Percentiles rank a stretch among this genome's conserved stretches.
These are phyloP conservation scores for Heliconius melpomene DNA, from an alignment of 1,140 invertebrate genomes.

Conservation along the genomic window DNA sequence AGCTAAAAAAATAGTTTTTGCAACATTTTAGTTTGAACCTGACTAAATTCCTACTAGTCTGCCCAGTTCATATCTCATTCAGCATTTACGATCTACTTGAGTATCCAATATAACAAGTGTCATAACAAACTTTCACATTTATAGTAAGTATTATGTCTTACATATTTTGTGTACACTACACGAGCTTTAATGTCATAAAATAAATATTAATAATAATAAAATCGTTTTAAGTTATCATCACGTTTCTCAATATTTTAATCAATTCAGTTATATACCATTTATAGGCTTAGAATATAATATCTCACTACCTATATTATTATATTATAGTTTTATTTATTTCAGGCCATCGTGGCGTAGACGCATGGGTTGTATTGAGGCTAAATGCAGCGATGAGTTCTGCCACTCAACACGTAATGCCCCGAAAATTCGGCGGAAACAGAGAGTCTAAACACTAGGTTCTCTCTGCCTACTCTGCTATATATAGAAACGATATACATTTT, in stretches of 20 bases:
- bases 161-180: not conserved
- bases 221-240: not conserved
- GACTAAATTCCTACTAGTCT: not conserved
- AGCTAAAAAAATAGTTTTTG: too few species aligned
- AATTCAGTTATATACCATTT: not conserved
- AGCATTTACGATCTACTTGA: not conserved
- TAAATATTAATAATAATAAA: conserved; percentile 12
- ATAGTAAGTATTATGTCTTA: not conserved
- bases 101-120: conserved; percentile 6
- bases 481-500: too few species aligned
- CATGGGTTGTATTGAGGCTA: too few species aligned
- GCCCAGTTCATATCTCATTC: not conserved
- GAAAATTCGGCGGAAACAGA: not conserved
- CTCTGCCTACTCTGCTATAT: not conserved
- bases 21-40: not conserved
- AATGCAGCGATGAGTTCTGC: not conserved
- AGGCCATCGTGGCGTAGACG: too few species aligned
- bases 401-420: not conserved
- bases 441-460: not conserved
- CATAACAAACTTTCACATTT: conserved; percentile 10
- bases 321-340: too few species aligned
- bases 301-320: too few species aligned
- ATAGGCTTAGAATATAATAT: too few species aligned
- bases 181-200: not conserved
- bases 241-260: not conserved